Conservation (phyloP, 2,888 invertebrate genomes). For the Synanthedon vespiformis region DNA sequence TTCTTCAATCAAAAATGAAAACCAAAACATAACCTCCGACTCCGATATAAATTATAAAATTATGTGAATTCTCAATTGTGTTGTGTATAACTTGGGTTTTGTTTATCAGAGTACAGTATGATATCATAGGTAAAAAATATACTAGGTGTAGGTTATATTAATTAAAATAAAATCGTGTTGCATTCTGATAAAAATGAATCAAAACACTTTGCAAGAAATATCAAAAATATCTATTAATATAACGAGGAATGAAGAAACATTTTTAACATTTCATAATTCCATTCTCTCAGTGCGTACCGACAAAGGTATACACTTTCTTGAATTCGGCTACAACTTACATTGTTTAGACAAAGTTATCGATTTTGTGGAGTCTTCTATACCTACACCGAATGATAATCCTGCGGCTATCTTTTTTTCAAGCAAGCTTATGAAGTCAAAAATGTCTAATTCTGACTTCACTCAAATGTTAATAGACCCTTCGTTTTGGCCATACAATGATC, state of each 20-base stretch:
- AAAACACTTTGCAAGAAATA: conserved; percentile 33
- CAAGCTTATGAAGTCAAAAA: conserved; percentile 19
- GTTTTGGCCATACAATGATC: conserved; percentile 43
- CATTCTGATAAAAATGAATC: neutral
- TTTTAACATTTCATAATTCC: conserved; percentile 32
- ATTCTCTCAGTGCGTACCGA: conserved; percentile 30
- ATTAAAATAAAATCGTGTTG: neutral
- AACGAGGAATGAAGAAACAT: conserved; percentile 30
- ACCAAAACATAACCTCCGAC: too few species aligned
- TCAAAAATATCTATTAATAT: conserved; percentile 25
- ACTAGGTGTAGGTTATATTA: neutral
- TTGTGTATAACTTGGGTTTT: too few species aligned
- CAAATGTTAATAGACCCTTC: conserved; percentile 43
- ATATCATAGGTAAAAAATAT: too few species aligned
- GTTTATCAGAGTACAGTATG: too few species aligned
- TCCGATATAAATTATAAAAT: too few species aligned
- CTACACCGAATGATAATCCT: conserved; percentile 30
- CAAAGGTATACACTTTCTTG: conserved; percentile 36
- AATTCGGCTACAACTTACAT: conserved; percentile 31
- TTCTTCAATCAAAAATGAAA: too few species aligned
- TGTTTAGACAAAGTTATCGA: conserved; percentile 42
- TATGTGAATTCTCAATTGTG: too few species aligned
- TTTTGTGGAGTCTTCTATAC: conserved; percentile 25
- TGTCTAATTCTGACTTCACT: conserved; percentile 34
- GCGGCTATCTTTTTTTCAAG: conserved; percentile 26